These are phyloP conservation scores for Acrobasis consociella DNA, from an alignment of 2,888 invertebrate species.

Conservation along the genomic window DNA sequence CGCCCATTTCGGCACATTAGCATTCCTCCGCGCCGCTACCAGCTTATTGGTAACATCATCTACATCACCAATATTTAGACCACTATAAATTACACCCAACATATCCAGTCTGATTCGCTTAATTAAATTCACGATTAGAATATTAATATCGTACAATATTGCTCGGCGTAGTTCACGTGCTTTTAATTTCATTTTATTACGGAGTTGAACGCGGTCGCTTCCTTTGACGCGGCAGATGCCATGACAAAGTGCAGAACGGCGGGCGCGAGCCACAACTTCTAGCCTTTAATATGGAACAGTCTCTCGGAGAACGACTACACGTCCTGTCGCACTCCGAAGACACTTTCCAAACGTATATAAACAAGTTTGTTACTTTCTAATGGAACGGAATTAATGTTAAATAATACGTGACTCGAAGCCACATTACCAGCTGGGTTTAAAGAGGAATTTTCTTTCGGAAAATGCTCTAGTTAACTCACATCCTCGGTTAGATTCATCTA, in stretches of 20 bases:
- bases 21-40: conserved; percentile 55
- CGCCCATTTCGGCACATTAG: conserved; percentile 60
- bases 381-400: conserved; percentile 54
- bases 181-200: conserved; percentile 48
- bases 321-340: conserved; percentile 48
- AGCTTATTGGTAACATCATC: conserved; percentile 62
- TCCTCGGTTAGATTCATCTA: conserved; percentile 40
- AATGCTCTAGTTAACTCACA: conserved; percentile 30
- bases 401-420: conserved; percentile 42
- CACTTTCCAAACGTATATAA: conserved; percentile 58
- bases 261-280: conserved; percentile 52
- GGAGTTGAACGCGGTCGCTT: conserved; percentile 44
- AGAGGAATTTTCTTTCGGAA: conserved; percentile 31
- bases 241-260: conserved; percentile 55
- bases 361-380: conserved; percentile 60
- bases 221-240: conserved; percentile 57
- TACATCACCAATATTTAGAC: conserved; percentile 58
- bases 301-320: conserved; percentile 55
- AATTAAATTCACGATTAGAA: conserved; percentile 52
- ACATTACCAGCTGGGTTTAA: conserved; percentile 34
- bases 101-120: conserved; percentile 40
- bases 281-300: conserved; percentile 64
- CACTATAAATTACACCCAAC: conserved; percentile 53
- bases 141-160: conserved; percentile 42
- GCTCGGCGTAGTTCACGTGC: conserved; percentile 33